Evolutionary conservation across 2,888 invertebrate species (phyloP).

Genomic region (Pyrocoelia pectoralis): DNA sequence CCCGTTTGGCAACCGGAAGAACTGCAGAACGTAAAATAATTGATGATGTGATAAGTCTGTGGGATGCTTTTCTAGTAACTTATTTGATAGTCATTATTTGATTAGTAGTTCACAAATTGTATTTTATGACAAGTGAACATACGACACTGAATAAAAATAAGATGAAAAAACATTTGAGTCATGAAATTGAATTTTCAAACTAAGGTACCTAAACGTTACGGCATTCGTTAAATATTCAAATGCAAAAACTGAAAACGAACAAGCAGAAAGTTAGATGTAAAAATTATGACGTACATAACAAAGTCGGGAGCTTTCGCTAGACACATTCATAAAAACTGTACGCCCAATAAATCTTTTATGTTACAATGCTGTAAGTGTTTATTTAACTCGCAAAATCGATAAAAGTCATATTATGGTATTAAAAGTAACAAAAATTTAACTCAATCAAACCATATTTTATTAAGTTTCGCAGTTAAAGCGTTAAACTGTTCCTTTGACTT

Average conservation of each 20-base stretch:
- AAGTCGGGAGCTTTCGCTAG: not conserved
- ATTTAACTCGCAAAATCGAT: no score
- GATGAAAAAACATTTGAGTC: not conserved
- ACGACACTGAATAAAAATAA: no score
- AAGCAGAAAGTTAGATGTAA: not conserved
- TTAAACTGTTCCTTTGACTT: constrained; percentile 17
- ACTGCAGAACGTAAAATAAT: no score
- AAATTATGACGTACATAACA: constrained; percentile 6
- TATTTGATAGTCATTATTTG: no score
- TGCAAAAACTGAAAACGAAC: not conserved
- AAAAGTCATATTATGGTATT: no score
- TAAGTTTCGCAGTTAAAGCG: constrained; percentile 16
- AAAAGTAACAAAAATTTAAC: no score
- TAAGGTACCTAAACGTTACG: not conserved
- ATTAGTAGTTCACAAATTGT: no score
- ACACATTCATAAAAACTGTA: not conserved
- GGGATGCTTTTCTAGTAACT: no score
- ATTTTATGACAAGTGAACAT: not conserved
- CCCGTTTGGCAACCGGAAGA: no score
- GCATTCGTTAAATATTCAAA: constrained; percentile 3
- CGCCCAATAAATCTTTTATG: not conserved
- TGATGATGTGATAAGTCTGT: no score
- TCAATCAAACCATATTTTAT: no score
- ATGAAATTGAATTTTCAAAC: constrained; percentile 3
- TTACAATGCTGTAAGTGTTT: not conserved